Evolutionary conservation across 2,113 vertebrate genomes (phyloP).

Genomic region (human (Homo sapiens)): GRCh38 chr2:122197501-122198000

Average conservation of each 20-base stretch:
- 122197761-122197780: background rate
- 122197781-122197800: background rate
- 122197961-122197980: background rate
- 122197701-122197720: background rate
- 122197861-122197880: background rate
- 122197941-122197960: background rate
- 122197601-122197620: background rate
- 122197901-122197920: background rate
- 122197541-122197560: background rate
- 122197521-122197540: background rate
- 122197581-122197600: background rate
- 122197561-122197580: background rate
- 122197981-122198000: background rate
- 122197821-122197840: background rate
- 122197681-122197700: background rate
- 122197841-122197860: background rate
- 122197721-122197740: background rate
- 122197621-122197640: background rate
- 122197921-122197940: background rate
- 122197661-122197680: background rate
- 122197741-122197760: background rate
- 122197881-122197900: background rate
- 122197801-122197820: background rate
- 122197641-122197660: background rate
- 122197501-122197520: background rate